These are phyloP conservation scores for Pterophyllum scalare DNA, from an alignment of 2,113 vertebrate genomes.

Conservation along the genomic window DNA sequence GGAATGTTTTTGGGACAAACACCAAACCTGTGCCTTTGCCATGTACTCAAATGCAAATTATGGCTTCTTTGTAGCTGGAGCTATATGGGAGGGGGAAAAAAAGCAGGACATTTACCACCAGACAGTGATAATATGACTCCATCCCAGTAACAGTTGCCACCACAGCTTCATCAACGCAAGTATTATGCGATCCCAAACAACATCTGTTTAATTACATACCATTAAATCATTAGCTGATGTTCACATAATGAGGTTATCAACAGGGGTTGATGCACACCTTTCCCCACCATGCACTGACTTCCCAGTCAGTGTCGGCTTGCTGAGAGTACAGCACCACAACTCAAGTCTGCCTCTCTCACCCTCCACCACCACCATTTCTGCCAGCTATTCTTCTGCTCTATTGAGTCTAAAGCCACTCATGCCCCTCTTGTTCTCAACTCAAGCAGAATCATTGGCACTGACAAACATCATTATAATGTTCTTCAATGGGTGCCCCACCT, in stretches of 20 bases:
- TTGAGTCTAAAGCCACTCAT: conserved; percentile 53
- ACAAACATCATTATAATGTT: conserved; percentile 76
- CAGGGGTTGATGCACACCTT: conserved; percentile 4
- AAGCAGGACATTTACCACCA: background rate
- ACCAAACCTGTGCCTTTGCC: conserved; percentile 25
- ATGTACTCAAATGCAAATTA: background rate
- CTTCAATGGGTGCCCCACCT: conserved; percentile 67
- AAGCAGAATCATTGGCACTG: conserved; percentile 68
- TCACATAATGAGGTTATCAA: conserved; percentile 32
- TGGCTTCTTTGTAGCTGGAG: background rate
- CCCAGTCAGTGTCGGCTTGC: background rate
- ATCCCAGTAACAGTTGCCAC: background rate
- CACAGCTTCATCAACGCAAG: background rate
- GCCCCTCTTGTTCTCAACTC: conserved; percentile 68
- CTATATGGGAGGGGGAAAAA: background rate
- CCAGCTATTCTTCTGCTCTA: conserved; percentile 73
- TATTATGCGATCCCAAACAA: conserved; percentile 19
- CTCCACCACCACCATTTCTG: conserved; percentile 36
- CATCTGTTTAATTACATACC: conserved; percentile 46
- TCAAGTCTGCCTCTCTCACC: background rate
- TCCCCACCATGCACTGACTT: background rate
- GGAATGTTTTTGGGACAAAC: conserved; percentile 30
- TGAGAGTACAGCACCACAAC: background rate
- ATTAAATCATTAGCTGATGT: conserved; percentile 40
- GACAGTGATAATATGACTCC: background rate